Conservation (phyloP, 2,113 vertebrate genomes). For the Antechinus flavipes region DNA sequence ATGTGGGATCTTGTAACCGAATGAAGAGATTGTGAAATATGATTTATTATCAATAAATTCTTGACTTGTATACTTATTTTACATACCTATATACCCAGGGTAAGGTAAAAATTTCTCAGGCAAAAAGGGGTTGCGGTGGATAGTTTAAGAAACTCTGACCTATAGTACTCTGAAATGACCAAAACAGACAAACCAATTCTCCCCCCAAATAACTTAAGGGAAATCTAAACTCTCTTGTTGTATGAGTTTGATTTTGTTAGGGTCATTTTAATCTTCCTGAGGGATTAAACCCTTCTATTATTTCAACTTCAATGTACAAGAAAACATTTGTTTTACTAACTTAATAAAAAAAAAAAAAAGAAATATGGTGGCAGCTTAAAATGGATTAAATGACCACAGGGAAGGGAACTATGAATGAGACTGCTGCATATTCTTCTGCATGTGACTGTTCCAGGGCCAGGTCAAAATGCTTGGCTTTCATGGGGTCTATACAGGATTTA, state of each 20-base stretch:
- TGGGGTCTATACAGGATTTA: neutral
- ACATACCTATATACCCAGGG: no score
- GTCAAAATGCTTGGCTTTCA: neutral
- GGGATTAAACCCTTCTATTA: slow-evolving; percentile 6
- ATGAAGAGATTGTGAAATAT: no score
- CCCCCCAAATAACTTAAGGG: neutral
- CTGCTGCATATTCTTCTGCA: slow-evolving; percentile 1
- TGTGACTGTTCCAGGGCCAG: neutral
- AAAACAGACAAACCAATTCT: neutral
- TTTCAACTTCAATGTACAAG: slow-evolving; percentile 29
- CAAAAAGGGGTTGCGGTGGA: no score
- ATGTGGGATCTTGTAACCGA: no score
- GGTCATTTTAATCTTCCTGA: neutral
- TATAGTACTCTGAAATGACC: neutral
- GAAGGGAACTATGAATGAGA: neutral
- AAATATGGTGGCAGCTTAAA: slow-evolving; percentile 32
- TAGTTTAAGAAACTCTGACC: no score
- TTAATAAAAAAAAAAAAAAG: neutral
- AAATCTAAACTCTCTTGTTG: slow-evolving; percentile 3
- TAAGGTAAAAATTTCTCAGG: no score
- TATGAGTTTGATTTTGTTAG: slow-evolving; percentile 27
- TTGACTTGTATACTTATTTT: no score
- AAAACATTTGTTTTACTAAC: slow-evolving; percentile 46
- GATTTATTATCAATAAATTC: no score
- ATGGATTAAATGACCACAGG: slow-evolving; percentile 40